These are phyloP conservation scores for Plagiodera versicolora DNA, from an alignment of 2,888 invertebrate genomes.

Conservation along the genomic window DNA sequence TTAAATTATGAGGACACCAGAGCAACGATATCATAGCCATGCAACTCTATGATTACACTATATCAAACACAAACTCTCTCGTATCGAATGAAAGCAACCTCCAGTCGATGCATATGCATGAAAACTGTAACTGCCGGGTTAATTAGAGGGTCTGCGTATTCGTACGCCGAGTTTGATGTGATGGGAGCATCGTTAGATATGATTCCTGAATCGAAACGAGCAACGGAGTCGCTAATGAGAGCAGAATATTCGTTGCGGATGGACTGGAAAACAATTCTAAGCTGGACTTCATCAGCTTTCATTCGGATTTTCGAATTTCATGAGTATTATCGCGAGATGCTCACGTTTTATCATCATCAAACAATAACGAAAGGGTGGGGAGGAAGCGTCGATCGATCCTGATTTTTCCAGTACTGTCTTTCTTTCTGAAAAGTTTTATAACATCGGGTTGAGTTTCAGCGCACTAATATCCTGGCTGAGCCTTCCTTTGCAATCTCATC, in stretches of 20 bases:
- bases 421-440: too few species aligned
- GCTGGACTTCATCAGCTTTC: not conserved
- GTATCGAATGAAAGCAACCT: constrained; percentile 18
- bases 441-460: not conserved
- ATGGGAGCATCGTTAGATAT: constrained; percentile 17
- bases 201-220: constrained; percentile 16
- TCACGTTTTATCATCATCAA: not conserved
- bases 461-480: not conserved
- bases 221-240: not conserved
- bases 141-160: constrained; percentile 22
- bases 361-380: too few species aligned
- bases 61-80: constrained; percentile 13
- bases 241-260: not conserved
- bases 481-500: not conserved
- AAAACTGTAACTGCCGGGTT: constrained; percentile 22
- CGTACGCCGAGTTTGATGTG: constrained; percentile 18
- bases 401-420: too few species aligned
- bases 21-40: not conserved
- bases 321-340: not conserved
- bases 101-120: constrained; percentile 22
- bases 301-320: not conserved
- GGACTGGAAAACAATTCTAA: not conserved
- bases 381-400: too few species aligned
- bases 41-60: constrained; percentile 5
- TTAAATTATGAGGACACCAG: not conserved